Base-by-base conservation (phyloP, 2,113 vertebrate genomes). In the Pardalotus punctatus region DNA sequence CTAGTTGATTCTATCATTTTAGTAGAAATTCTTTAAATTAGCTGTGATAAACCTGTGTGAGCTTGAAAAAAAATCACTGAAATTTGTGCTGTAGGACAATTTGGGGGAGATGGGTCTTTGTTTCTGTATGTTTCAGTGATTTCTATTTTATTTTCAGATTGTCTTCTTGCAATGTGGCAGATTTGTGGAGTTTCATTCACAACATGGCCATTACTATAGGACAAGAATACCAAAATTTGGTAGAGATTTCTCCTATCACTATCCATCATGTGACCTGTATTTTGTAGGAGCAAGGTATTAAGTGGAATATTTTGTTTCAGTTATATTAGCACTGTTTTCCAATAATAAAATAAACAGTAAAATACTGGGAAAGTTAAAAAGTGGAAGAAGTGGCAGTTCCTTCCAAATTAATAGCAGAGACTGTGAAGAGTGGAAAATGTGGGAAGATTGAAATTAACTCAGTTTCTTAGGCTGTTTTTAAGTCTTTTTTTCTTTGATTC, bases 191-290 rank as follows among this genome's bases (percentile, higher is more conserved):
- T 99, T 99, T 95, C 99, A 99, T 96, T 99, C 99, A 2, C 99
- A 99, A 64, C 98, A 99, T 0, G 99, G 99, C 14, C 98, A 98
- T 94, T 99, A 99, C 95, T 99, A 99, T 96, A 99, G 98, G 96
- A 99, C 99, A 25, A 98, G 99, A 69, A 99, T 99, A 96, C 99
- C 99, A 22, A 99, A 99, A 96, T 99, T 99, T 81, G 99, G 99
- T 80, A 98, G 99, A 93, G 99, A 99, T 96, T 99, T 99, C 90
- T 99, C 99, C 20, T 99, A 99, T 36, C 99, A 99, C 96, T 99
- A 98, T 76, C 98, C 99, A 5, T 99, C 99, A 0, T 99, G 99
- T 92, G 99, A 99, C 96, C 97, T 99, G n/a, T 99, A 98, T 95
- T 99, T 99, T 24, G 99, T 99, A 40, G 99, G 99, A 51, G 97